Base-by-base conservation (phyloP, 2,797 vertebrate species). In the Carapus acus region DNA sequence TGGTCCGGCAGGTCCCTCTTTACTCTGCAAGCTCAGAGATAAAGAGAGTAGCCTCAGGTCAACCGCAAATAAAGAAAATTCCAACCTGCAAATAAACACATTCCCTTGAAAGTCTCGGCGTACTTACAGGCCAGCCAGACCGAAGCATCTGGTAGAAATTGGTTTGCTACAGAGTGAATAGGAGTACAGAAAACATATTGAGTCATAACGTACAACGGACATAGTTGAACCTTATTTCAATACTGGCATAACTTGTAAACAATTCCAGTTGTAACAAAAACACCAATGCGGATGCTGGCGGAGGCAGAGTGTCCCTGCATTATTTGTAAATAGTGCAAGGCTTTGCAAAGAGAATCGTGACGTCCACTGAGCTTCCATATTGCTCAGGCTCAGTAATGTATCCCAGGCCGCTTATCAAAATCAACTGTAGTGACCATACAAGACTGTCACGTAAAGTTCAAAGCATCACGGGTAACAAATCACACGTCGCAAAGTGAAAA, bases 121-220 rank as follows among this genome's bases (percentile, higher is more conserved):
- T 81, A 93, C 92, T 92, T 88, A 94, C 92, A 81, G 92, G 92
- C 92, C 92, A 95, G 59, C 91, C 90, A 0, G 87, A 69, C 0
- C 61, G 67, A 12, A 95, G 87, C 15, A 94, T 74, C 74, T 95
- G 93, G 84, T 89, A 93, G 74, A 92, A 86, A 0, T 81, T 84
- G 6, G 88, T 90, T 85, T 90, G 89, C 93, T 94, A 61, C 1
- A 49, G 37, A 17, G 4, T 31, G 37, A 61, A 57, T 5, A 34
- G 16, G 23, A 47, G 56, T 29, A 66, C 12, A 27, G 24, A 27
- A 9, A 27, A 39, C 19, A 12, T 8, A 27, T 46, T n/a, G 19
- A 51, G 18, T 36, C 27, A 29, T 6, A 11, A 29, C 11, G 27
- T 29, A 29, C 6, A 29, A 11, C 27, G 11, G 11, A 29, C 27